Conservation (phyloP, 2,888 invertebrate species). For the Xestia xanthographa region DNA sequence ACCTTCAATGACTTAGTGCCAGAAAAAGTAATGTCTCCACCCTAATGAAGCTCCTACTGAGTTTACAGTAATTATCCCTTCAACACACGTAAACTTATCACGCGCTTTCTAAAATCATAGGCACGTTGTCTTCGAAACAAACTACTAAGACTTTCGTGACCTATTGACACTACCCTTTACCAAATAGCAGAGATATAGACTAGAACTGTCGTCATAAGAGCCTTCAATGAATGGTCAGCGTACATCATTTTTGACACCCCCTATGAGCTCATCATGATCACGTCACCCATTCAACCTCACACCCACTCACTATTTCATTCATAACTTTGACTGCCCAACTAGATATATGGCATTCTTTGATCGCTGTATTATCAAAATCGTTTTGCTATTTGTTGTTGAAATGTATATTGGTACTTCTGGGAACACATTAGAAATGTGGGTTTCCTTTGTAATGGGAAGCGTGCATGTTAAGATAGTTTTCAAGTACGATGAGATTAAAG, state of each 20-base stretch:
- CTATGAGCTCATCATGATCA: conserved; percentile 63
- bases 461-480: conserved; percentile 15
- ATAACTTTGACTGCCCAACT: conserved; percentile 54
- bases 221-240: conserved; percentile 23
- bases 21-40: background rate
- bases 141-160: background rate
- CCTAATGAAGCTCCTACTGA: background rate
- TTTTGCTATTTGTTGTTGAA: conserved; percentile 46
- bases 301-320: conserved; percentile 68
- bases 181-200: background rate
- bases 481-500: conserved; percentile 40
- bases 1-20: conserved; percentile 23
- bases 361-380: conserved; percentile 53
- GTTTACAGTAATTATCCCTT: background rate
- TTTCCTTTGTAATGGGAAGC: conserved; percentile 37
- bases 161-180: background rate
- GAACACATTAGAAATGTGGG: conserved; percentile 48
- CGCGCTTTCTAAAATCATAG: background rate
- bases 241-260: conserved; percentile 62
- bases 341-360: conserved; percentile 59
- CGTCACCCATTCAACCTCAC: conserved; percentile 68
- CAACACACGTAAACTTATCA: background rate
- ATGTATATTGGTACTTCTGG: conserved; percentile 43
- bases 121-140: background rate
- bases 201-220: conserved; percentile 11